A percentile compares a stretch with the other conserved stretches of the same genome.
Conservation (phyloP, 2,888 invertebrate genomes). For the Melinaea marsaeus region DNA sequence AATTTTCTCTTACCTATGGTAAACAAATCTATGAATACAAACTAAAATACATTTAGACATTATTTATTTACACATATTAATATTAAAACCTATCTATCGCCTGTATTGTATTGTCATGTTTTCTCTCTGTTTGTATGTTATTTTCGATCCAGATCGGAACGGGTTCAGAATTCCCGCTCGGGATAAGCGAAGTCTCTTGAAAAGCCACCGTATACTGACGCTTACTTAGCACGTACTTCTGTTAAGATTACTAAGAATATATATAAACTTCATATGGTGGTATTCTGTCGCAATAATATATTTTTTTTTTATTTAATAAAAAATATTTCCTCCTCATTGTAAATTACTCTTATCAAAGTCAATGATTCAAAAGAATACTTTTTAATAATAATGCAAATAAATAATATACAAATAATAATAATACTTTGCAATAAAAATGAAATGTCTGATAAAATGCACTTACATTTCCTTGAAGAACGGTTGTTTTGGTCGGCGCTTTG, state of each 20-base stretch:
- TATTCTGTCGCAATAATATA: neutral
- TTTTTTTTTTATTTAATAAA: neutral
- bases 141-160: conserved; percentile 48
- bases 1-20: no score
- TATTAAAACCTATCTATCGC: neutral
- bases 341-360: no score
- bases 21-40: no score
- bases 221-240: conserved; percentile 31
- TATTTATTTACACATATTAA: neutral
- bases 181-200: conserved; percentile 48
- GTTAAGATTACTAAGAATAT: no score
- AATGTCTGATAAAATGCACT: conserved; percentile 11
- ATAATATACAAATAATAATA: no score
- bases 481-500: conserved; percentile 13
- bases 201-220: conserved; percentile 45
- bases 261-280: neutral
- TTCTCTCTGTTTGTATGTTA: conserved; percentile 19
- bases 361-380: no score
- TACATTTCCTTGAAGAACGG: conserved; percentile 18
- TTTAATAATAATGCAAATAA: no score
- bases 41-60: no score
- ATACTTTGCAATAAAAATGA: no score
- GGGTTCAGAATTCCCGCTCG: conserved; percentile 55
- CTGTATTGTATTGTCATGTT: neutral
- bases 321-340: no score